Evolutionary conservation across 2,797 vertebrate genomes (phyloP), one percentile per base, ranked within the genome.

Genomic region (Zenarchopterus dispar): DNA sequence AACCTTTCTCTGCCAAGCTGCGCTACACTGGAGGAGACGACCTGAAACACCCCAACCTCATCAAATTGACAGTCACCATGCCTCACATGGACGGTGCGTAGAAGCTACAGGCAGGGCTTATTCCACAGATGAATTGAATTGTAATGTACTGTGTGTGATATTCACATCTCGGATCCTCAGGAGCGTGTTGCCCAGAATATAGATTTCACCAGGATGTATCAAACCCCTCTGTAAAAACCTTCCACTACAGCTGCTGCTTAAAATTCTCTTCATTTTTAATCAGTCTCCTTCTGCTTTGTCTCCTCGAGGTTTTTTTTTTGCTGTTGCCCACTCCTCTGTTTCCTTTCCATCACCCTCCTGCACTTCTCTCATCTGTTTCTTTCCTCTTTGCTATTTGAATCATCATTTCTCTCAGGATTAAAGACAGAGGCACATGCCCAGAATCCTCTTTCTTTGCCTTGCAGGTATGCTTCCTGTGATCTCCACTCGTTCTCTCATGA

Each of bases 1-100:
- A 98, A 78, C 97, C 97, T 0, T 99, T 99, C 92, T 97, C 97
- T 56, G 97, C 97, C 44, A 97, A 96, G 71, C 77, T 98, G 45
- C 94, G 94, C 62, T 97, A 99, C 84, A 96, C 95, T 0, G 96
- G 96, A 60, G 78, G 95, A 0, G 95, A 96, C 62, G 96, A 98
- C 85, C 82, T 89, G 0, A 91, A 94, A 72, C 93, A 95, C 72
- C 73, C 94, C 64, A 98, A 96, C 88, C 94, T 99, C 67, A 94
- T 99, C 91, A 97, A 96, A 90, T 90, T 98, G 73, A 95, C 94
- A 0, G 94, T 99, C 89, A 97, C 93, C 52, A 95, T 98, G 94
- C 96, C 97, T 41, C 97, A 99, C 81, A 95, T 94, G 43, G 97
- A 98, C 16, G 97, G 97, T 98, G 89, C 67, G 85, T 81, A 18